Evolutionary conservation across 2,113 vertebrate genomes (phyloP), one percentile per base, ranked within the genome.

Genomic region (Charina bottae): DNA sequence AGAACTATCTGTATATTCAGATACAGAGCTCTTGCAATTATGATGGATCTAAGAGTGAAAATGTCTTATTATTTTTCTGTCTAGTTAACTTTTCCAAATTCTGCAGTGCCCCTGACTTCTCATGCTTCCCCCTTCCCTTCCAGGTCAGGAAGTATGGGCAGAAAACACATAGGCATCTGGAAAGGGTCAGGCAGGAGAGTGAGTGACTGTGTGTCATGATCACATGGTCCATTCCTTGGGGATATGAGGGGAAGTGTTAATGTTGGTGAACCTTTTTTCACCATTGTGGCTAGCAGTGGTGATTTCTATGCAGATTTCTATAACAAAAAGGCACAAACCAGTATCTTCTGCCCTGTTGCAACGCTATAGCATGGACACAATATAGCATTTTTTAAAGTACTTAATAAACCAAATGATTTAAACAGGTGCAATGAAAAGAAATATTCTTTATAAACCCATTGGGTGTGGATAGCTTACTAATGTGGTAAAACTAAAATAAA

Each of bases 391-490:
- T 58, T 58, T 58, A 58, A 58, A 58, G 56, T 58, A 42, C 37
- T 92, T 33, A 60, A 87, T 7, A 23, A 2, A 1, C 60, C 6
- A 68, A 83, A 42, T 28, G 6, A 12, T 85, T 89, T 83, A 90
- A 91, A 87, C 1, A 53, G 49, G 33, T n/a, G 86, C 15, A 93
- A 92, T 89, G 19, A 12, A 90, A 55, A 62, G 28, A 49, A 60
- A 37, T 12, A 89, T 83, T 0, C 1, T 85, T 56, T 33, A 83
- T 68, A 88, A 56, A 84, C 68, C 0, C 59, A 1, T 7, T 37
- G 24, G 19, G 90, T 62, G 19, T 33, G 60, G 62, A 42, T n/a
- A 24, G 2, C 28, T 10, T 10, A 26, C 2, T 59, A 87, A 93
- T 3, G 13, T 17, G 2, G 49, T 21, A 88, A 49, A 37, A 42